Evolutionary conservation across 2,797 vertebrate species (phyloP), one percentile per base, ranked within the genome.

Genomic region (Thripadectes ignobilis): DNA sequence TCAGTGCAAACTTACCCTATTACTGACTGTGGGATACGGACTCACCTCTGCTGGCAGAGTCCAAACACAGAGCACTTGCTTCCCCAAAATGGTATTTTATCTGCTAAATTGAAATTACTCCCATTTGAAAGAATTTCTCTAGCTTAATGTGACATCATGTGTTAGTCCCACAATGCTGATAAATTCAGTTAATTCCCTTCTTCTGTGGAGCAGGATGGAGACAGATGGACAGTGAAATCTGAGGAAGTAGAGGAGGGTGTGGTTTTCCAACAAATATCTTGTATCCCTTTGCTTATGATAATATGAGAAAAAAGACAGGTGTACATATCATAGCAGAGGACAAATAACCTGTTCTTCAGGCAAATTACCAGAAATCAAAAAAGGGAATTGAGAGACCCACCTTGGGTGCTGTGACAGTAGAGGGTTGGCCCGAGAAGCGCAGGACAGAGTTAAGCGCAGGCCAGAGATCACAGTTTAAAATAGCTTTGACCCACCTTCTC

Each of bases 51-150:
- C 43, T 38, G 12, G 58, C 11, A 30, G 68, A 79, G 65, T 46
- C 49, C 52, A 46, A 71, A 80, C 23, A 74, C 48, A 52, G 67
- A 89, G 51, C 48, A 66, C 12, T 69, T 71, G 11, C 32, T 63
- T 87, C 32, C 67, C 26, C 34, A 52, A 85, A 78, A 66, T 3
- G 1, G 11, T 71, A 29, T 63, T 91, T 85, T 82, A 66, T 55
- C 59, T 87, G 59, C 48, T 87, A 82, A 93, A 79, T 2, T 73
- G 59, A 89, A 85, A 85, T 41, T 76, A 38, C 10, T 87, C 48
- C 11, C 21, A 38, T 52, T 76, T 79, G 71, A 89, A 89, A 78
- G 24, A 68, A 75, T 76, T 92, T 63, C 10, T 76, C 43, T 38
- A 45, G 23, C 21, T 81, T 69, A 90, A 81, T 27, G 18, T 24